A percentile compares a stretch with the other conserved stretches of the same genome.
These are phyloP conservation scores for Diplogasteroides magnus DNA, from an alignment of 1,140 invertebrate species.

Conservation along the genomic window DNA sequence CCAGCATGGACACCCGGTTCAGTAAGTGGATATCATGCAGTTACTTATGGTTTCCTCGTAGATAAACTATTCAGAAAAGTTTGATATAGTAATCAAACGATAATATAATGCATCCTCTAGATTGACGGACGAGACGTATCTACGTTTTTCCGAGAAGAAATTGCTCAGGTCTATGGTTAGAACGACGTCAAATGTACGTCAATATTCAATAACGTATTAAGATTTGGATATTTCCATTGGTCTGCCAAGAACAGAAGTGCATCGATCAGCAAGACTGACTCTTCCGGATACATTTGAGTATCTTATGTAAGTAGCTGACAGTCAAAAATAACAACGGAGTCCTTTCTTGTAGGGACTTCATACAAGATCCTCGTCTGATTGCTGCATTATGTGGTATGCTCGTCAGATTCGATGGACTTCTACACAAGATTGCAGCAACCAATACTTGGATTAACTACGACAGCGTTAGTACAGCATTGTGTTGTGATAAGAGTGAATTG, in stretches of 20 bases:
- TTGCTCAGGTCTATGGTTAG: constrained; percentile 55
- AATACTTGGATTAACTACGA: constrained; percentile 19
- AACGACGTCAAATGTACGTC: no score
- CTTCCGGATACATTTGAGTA: constrained; percentile 24
- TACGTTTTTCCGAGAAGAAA: constrained; percentile 57
- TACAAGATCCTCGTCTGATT: constrained; percentile 27
- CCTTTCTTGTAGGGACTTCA: constrained; percentile 19
- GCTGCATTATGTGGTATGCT: constrained; percentile 23
- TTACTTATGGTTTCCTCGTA: constrained; percentile 55
- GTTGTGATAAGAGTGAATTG: not conserved
- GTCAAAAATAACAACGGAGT: not conserved
- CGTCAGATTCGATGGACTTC: constrained; percentile 14
- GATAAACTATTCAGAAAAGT: constrained; percentile 55
- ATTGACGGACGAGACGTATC: constrained; percentile 45
- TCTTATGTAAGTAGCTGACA: not conserved
- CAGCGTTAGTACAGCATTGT: constrained; percentile 5
- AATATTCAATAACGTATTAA: no score
- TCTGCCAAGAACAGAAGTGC: constrained; percentile 11
- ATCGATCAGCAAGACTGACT: constrained; percentile 24
- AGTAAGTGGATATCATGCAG: constrained; percentile 54
- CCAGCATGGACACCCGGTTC: constrained; percentile 48
- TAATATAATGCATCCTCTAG: not conserved
- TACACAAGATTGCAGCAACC: constrained; percentile 24
- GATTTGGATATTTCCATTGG: constrained; percentile 31
- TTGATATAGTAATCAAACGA: no score